phyloP scores from a whole-genome alignment of 2,888 invertebrate species.

The Fragum sueziense region DNA sequence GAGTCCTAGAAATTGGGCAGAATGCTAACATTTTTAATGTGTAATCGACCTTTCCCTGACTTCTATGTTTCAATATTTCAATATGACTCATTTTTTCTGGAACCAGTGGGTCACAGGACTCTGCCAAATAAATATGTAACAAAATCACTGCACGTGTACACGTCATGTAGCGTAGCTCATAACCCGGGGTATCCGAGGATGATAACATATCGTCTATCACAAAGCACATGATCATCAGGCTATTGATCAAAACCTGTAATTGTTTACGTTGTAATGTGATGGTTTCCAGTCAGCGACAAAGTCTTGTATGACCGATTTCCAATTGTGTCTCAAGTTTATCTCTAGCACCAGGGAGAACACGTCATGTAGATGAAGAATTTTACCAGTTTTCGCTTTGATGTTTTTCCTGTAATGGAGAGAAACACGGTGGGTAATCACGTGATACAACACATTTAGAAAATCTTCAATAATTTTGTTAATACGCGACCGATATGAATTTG shows the following conservation, averaged over 20 bases:
- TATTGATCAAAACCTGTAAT: not conserved
- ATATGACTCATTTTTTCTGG: not conserved
- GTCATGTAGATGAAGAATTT: not conserved
- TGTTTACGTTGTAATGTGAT: not conserved
- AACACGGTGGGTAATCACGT: no score
- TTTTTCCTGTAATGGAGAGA: constrained; percentile 2
- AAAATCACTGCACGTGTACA: no score
- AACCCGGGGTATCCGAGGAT: not conserved
- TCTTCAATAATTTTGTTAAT: no score
- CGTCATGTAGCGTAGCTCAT: no score
- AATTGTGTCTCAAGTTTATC: constrained; percentile 6
- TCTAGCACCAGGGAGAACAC: not conserved
- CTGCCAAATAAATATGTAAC: no score
- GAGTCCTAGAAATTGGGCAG: no score
- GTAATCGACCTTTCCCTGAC: no score
- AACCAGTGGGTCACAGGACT: not conserved
- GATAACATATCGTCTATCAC: not conserved
- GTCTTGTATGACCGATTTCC: not conserved
- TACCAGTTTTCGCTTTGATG: not conserved
- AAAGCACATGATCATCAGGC: not conserved
- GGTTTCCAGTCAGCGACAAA: not conserved
- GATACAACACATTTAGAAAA: no score
- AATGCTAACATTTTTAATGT: no score
- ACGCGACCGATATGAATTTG: no score
- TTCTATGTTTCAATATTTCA: not conserved